These are phyloP conservation scores for Brachionus paranguensis DNA, from an alignment of 1,140 invertebrate genomes.

Conservation along the genomic window DNA sequence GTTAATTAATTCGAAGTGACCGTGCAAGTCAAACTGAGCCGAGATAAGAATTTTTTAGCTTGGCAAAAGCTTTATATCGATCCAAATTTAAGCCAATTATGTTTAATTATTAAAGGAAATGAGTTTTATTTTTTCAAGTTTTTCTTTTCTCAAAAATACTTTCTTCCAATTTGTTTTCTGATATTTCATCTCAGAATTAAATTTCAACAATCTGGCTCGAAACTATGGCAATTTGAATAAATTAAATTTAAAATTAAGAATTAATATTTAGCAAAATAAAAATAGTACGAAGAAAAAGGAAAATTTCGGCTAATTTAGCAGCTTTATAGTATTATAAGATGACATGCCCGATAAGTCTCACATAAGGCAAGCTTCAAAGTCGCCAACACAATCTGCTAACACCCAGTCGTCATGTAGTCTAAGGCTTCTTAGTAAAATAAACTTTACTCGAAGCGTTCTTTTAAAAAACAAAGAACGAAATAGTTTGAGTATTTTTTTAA, in stretches of 20 bases:
- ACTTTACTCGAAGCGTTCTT: not conserved
- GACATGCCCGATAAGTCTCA: not conserved
- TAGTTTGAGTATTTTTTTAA: not conserved
- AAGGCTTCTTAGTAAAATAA: not conserved
- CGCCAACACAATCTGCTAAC: not conserved
- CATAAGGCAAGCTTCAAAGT: not conserved
- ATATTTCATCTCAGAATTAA: not conserved
- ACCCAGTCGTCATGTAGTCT: not conserved
- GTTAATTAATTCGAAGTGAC: not conserved
- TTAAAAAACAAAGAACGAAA: not conserved
- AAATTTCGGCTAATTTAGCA: not conserved
- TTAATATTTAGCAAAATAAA: not conserved
- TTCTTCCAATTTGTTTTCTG: not conserved
- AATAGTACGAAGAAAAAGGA: not conserved
- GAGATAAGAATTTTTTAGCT: not conserved
- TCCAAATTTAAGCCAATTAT: not conserved
- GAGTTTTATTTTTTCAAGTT: not conserved
- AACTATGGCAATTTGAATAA: constrained; percentile 20
- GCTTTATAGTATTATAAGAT: not conserved
- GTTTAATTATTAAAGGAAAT: not conserved
- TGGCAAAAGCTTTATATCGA: not conserved
- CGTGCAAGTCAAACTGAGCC: not conserved
- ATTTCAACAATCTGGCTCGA: constrained; percentile 17
- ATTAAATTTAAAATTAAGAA: constrained; percentile 20
- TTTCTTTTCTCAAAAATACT: not conserved